Percentiles rank a stretch among this genome's conserved stretches.
Evolutionary conservation across 2,888 invertebrate species (phyloP).

Genomic region (Lithophane socia): DNA sequence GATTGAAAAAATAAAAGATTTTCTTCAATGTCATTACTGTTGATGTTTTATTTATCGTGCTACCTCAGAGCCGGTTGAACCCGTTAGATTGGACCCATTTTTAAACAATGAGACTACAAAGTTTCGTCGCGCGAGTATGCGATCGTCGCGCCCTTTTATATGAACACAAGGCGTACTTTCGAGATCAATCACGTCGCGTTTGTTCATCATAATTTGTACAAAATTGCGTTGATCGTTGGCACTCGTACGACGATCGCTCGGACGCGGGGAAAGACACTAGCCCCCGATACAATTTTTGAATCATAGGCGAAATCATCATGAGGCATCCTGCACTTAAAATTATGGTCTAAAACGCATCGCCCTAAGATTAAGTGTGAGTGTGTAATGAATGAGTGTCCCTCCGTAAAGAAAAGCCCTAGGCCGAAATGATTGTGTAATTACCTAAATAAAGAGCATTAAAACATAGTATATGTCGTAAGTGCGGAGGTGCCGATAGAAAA

Average conservation of each 20-base stretch:
- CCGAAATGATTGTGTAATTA: no score
- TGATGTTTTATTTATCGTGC: not conserved
- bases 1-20: slow-evolving; percentile 21
- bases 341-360: not conserved
- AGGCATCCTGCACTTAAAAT: not conserved
- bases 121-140: no score
- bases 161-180: no score
- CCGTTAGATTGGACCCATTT: not conserved
- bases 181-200: no score
- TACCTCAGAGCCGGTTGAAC: no score
- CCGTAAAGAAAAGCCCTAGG: not conserved
- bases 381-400: not conserved
- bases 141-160: no score
- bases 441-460: not conserved
- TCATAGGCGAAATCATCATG: not conserved
- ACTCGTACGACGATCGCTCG: no score
- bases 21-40: slow-evolving; percentile 5
- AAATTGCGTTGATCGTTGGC: no score
- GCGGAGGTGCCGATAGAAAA: not conserved
- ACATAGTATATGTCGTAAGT: not conserved
- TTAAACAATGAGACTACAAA: not conserved
- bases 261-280: no score
- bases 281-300: not conserved
- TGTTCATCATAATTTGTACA: no score
- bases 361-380: not conserved